Conservation (phyloP, 2,113 vertebrate genomes). For the Pleuronectes platessa region DNA sequence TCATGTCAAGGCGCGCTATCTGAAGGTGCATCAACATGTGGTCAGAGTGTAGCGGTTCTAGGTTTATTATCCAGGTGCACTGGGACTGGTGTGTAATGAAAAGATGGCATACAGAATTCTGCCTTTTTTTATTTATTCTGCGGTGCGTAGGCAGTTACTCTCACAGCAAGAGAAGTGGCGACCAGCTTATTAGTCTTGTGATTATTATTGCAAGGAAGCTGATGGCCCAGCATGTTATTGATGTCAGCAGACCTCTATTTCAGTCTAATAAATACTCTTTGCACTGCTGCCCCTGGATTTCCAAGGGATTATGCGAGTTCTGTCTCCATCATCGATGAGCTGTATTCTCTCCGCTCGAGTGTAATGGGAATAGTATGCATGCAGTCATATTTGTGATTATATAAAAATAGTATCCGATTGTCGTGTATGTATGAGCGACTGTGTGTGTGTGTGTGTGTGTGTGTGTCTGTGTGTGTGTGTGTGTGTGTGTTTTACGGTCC, state of each 20-base stretch:
- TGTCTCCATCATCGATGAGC: conserved; percentile 46
- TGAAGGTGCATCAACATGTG: conserved; percentile 46
- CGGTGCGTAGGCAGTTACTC: conserved; percentile 24
- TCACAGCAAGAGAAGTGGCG: conserved; percentile 51
- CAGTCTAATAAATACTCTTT: conserved; percentile 65
- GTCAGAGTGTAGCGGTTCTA: conserved; percentile 33
- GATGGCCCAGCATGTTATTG: conserved; percentile 66
- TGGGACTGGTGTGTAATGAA: conserved; percentile 59
- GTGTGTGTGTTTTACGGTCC: conserved; percentile 63
- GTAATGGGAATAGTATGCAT: conserved; percentile 50
- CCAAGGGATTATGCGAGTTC: conserved; percentile 47
- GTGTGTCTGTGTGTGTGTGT: conserved; percentile 2
- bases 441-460: conserved; percentile 37
- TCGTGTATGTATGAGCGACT: background rate
- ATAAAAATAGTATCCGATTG: conserved; percentile 33
- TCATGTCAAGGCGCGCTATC: conserved; percentile 46
- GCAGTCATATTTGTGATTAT: conserved; percentile 48
- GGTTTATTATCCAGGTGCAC: conserved; percentile 68
- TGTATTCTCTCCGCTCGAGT: conserved; percentile 38
- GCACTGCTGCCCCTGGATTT: conserved; percentile 59
- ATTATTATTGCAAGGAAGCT: conserved; percentile 63
- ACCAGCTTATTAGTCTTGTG: conserved; percentile 59
- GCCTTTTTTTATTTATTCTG: conserved; percentile 27
- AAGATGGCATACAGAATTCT: conserved; percentile 45
- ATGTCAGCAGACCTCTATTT: conserved; percentile 64